These are phyloP conservation scores for Agonopterix arenella DNA, from an alignment of 2,888 invertebrate species.

Conservation along the genomic window DNA sequence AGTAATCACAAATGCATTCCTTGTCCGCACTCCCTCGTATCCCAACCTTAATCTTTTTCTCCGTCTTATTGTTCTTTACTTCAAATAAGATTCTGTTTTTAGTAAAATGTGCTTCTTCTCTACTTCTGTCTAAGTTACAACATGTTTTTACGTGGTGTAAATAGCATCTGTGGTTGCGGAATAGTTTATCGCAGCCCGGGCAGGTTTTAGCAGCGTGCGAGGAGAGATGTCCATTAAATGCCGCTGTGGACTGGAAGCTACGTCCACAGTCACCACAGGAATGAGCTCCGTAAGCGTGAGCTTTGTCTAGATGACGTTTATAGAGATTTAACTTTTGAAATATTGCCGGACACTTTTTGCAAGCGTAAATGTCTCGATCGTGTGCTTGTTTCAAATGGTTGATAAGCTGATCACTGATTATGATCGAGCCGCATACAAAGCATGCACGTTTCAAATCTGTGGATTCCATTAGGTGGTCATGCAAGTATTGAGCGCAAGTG, in stretches of 20 bases:
- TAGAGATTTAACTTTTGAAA: slow-evolving; percentile 27
- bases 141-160: slow-evolving; percentile 49
- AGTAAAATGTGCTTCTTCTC: slow-evolving; percentile 24
- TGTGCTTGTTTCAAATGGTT: slow-evolving; percentile 38
- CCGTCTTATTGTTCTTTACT: slow-evolving; percentile 31
- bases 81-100: slow-evolving; percentile 36
- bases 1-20: slow-evolving; percentile 57
- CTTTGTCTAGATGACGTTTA: slow-evolving; percentile 29
- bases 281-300: slow-evolving; percentile 36
- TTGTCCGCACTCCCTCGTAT: slow-evolving; percentile 41
- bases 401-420: slow-evolving; percentile 41
- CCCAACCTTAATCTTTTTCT: slow-evolving; percentile 44
- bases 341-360: slow-evolving; percentile 52
- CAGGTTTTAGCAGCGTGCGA: slow-evolving; percentile 45
- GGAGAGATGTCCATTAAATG: slow-evolving; percentile 44
- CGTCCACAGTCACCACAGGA: slow-evolving; percentile 58
- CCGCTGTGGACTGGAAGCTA: slow-evolving; percentile 37
- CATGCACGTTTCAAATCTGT: slow-evolving; percentile 49
- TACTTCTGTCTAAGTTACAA: slow-evolving; percentile 38
- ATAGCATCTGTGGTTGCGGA: slow-evolving; percentile 54
- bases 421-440: slow-evolving; percentile 46
- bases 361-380: slow-evolving; percentile 29
- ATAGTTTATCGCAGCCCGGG: slow-evolving; percentile 47
- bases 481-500: slow-evolving; percentile 34
- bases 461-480: slow-evolving; percentile 51